Base-by-base conservation (phyloP, 2,113 vertebrate genomes). In the Marmota flaviventris region DNA sequence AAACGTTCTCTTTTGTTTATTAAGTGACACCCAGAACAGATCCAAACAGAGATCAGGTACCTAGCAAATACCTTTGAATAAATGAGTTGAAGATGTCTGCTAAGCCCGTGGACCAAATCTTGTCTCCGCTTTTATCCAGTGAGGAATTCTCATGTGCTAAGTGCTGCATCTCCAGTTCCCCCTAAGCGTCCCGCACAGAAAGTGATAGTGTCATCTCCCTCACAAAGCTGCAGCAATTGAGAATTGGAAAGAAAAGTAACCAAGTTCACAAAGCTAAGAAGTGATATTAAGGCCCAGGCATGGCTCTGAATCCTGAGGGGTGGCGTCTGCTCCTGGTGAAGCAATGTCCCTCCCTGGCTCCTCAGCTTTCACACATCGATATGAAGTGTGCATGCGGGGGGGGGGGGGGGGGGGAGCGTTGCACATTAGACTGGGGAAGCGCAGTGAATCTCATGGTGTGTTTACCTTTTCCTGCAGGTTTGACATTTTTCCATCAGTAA, bases 381-480 rank as follows among this genome's bases (percentile, higher is more conserved):
- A 77, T 77, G 7, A 32, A 20, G n/a, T 51, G 48, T 51, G 48
- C 1, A 2, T 51, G n/a, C n/a, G n/a, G 32, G 18, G 81, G 37
- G 13, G 0, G 7, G 61, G 25, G 1, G 7, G 32, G 17, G 81
- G 37, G 13, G 0, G 3, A 39, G 25, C 7, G 7, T 45, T 63
- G 39, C 8, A 48, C 20, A 29, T 8, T 48, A 39, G 11, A 4
- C 29, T 51, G 42, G 18, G 45, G 48, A 25, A 51, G n/a, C n/a
- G 7, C 11, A 25, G 32, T 45, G 25, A 9, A n/a, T n/a, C 20
- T n/a, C 42, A 69, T n/a, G 8, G 65, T 17, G 10, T 7, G 24
- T 45, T 20, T 29, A 17, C 34, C n/a, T 67, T n/a, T 37, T n/a
- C 34, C 14, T 70, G 14, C 7, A 25, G n/a, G 22, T 12, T 53